A percentile compares a stretch with the other conserved stretches of the same genome.
Evolutionary conservation across 2,888 invertebrate genomes (phyloP).

Genomic region (Calameuta idolon): DNA sequence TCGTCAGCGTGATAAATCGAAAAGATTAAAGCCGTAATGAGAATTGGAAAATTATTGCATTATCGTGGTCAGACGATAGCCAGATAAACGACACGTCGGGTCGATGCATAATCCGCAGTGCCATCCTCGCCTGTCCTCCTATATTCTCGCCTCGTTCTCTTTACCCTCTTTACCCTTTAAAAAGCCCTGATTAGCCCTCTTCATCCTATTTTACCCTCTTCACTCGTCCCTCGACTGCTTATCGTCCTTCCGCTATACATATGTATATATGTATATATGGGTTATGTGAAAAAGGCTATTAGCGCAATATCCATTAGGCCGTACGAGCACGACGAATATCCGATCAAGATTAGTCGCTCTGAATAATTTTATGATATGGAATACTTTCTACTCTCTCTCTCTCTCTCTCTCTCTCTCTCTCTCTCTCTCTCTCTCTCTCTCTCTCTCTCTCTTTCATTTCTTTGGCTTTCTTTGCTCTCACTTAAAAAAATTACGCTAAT

Average conservation of each 20-base stretch:
- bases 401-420: too few relatives aligned
- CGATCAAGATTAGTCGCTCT: neutral
- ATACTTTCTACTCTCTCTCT: neutral
- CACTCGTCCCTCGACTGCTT: neutral
- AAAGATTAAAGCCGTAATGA: slow-evolving; percentile 50
- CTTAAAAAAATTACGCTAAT: neutral
- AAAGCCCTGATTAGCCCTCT: neutral
- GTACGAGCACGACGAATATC: neutral
- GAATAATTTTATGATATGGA: neutral
- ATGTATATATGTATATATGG: neutral
- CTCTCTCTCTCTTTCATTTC: too few relatives aligned
- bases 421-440: too few relatives aligned
- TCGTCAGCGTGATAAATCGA: slow-evolving; percentile 51
- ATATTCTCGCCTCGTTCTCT: neutral
- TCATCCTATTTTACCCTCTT: neutral
- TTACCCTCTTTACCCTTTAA: neutral
- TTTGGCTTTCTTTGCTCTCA: neutral
- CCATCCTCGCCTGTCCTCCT: neutral
- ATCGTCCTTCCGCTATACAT: neutral
- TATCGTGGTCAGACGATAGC: slow-evolving; percentile 34
- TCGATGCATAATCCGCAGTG: neutral
- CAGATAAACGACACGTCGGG: slow-evolving; percentile 12
- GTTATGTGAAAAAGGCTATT: neutral
- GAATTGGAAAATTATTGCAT: slow-evolving; percentile 36
- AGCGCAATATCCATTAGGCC: neutral